Percentiles rank a stretch among this genome's conserved stretches.
Conservation (phyloP, 2,113 vertebrate genomes). For the Rhinoderma darwinii region DNA sequence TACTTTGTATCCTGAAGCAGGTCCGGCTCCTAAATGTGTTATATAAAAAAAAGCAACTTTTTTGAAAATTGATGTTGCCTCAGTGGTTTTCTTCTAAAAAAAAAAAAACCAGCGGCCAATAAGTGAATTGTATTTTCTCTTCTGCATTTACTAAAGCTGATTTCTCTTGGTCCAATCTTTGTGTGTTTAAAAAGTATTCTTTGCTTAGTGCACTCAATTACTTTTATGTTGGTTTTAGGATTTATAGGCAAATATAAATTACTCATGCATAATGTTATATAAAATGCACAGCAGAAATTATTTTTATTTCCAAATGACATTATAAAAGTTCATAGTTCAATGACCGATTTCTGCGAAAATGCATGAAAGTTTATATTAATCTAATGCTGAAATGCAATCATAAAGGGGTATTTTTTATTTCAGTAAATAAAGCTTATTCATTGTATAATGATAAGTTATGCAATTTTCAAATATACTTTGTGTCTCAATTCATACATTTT, state of each 20-base stretch:
- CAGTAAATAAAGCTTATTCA: background rate
- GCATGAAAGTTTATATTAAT: background rate
- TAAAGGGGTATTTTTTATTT: background rate
- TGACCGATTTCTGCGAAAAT: background rate
- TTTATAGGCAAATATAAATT: slow-evolving; percentile 29
- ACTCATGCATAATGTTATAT: slow-evolving; percentile 37
- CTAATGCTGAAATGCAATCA: background rate
- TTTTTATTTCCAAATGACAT: background rate
- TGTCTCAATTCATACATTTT: background rate
- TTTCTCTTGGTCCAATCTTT: background rate
- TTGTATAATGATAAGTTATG: background rate
- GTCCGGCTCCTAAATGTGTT: too few species aligned
- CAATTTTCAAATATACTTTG: background rate
- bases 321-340: background rate
- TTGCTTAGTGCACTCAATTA: slow-evolving; percentile 8
- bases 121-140: too few species aligned
- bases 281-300: background rate
- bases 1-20: too few species aligned
- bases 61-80: too few species aligned
- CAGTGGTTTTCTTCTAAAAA: too few species aligned
- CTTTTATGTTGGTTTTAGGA: slow-evolving; percentile 23
- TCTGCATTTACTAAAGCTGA: too few species aligned
- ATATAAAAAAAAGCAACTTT: too few species aligned
- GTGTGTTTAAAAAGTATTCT: background rate
- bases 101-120: too few species aligned